Evolutionary conservation across 2,888 invertebrate species (phyloP).

Genomic region (Kuschelorhynchus macadamiae): DNA sequence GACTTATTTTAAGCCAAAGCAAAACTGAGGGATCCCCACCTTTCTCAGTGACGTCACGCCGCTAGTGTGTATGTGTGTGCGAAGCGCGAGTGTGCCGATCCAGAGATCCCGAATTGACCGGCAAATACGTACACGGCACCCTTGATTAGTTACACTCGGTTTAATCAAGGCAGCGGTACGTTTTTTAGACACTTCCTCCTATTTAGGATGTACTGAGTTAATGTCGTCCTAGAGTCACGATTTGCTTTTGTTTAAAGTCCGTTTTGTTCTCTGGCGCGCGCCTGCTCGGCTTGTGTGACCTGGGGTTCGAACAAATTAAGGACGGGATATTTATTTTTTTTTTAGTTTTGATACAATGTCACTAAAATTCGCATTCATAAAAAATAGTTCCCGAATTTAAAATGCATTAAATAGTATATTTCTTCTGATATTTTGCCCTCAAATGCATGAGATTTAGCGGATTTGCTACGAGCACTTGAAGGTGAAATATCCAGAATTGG

Average conservation of each 20-base stretch:
- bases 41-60: constrained; percentile 51
- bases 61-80: too few species aligned
- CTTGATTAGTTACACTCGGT: constrained; percentile 50
- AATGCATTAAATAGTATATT: background rate
- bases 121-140: constrained; percentile 51
- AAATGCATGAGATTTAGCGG: too few species aligned
- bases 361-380: too few species aligned
- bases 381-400: constrained; percentile 3
- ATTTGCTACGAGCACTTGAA: too few species aligned
- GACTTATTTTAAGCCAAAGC: constrained; percentile 63
- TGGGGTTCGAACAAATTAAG: too few species aligned
- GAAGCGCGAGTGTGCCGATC: constrained; percentile 49
- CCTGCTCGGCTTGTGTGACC: constrained; percentile 11
- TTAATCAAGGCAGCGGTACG: constrained; percentile 42
- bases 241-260: constrained; percentile 19
- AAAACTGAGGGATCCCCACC: constrained; percentile 56
- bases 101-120: constrained; percentile 57
- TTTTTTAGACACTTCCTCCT: constrained; percentile 31
- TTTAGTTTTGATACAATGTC: too few species aligned
- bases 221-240: constrained; percentile 6
- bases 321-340: too few species aligned
- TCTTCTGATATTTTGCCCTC: too few species aligned
- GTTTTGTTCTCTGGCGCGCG: constrained; percentile 17
- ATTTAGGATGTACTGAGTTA: constrained; percentile 25
- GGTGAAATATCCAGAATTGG: too few species aligned